A percentile compares a stretch with the other conserved stretches of the same genome.
phyloP scores from a whole-genome alignment of 2,888 invertebrate genomes.

The Ennomos erosarius region DNA sequence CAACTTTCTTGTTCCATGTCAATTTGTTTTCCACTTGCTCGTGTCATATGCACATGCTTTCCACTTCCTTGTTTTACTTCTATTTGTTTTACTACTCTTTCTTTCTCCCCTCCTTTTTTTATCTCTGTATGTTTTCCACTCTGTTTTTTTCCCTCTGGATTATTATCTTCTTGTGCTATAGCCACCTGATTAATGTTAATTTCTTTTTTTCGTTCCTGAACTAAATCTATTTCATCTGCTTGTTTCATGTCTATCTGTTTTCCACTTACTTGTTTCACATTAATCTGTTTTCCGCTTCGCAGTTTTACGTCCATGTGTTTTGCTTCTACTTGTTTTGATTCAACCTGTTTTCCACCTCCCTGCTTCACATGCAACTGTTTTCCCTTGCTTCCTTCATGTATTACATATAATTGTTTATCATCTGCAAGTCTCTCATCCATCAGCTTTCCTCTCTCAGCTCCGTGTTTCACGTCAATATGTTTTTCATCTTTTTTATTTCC shows the following conservation, averaged over 20 bases:
- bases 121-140: neutral
- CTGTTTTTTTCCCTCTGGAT: slow-evolving; percentile 1
- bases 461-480: slow-evolving; percentile 1
- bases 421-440: neutral
- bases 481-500: slow-evolving; percentile 1
- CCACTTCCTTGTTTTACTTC: neutral
- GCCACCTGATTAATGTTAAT: neutral
- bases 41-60: slow-evolving; percentile 3
- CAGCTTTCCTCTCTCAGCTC: neutral
- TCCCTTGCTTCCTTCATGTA: slow-evolving; percentile 1
- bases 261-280: neutral
- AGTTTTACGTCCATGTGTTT: neutral
- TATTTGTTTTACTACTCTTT: neutral
- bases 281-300: neutral
- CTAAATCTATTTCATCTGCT: neutral
- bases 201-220: neutral
- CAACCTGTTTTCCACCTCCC: neutral
- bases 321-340: neutral
- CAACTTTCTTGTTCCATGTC: slow-evolving; percentile 2
- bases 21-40: slow-evolving; percentile 1
- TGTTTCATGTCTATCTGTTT: neutral
- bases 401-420: slow-evolving; percentile 1
- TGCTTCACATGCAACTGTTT: slow-evolving; percentile 2
- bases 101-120: slow-evolving; percentile 1
- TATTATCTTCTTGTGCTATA: neutral